These are phyloP conservation scores for Alosa sapidissima DNA, from an alignment of 2,797 vertebrate genomes.

Conservation along the genomic window DNA sequence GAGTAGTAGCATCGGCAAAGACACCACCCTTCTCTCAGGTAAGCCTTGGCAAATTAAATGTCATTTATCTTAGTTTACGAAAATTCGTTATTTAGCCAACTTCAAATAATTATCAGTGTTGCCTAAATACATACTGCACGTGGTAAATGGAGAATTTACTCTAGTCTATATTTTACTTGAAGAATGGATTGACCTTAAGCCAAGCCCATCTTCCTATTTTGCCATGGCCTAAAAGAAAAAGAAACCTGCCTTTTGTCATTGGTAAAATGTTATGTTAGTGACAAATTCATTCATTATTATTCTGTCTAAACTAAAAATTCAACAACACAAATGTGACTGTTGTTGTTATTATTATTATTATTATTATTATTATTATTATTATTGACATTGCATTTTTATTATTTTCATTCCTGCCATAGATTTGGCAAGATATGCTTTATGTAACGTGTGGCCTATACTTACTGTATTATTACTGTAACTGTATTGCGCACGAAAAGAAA, in stretches of 20 bases:
- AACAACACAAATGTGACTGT: neutral
- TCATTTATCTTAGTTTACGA: neutral
- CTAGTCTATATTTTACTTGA: neutral
- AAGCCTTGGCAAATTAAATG: neutral
- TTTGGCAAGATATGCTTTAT: neutral
- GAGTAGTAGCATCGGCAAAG: constrained; percentile 83
- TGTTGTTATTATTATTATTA: neutral
- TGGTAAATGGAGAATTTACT: neutral
- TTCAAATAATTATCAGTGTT: neutral
- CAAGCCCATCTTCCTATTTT: neutral
- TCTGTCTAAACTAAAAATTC: neutral
- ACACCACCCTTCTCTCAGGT: constrained; percentile 91
- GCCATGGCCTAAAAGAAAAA: neutral
- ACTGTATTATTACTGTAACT: neutral
- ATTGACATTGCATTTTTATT: neutral
- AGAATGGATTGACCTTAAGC: neutral
- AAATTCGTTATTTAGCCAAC: neutral
- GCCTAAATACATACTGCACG: neutral
- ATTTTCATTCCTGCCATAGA: neutral
- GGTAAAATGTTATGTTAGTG: neutral
- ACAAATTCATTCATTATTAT: neutral
- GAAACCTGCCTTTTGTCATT: neutral
- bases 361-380: neutral
- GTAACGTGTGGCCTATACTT: neutral
- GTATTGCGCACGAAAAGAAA: neutral